Base-by-base conservation (phyloP, 2,888 invertebrate genomes). In the Pristionchus fissidentatus region DNA sequence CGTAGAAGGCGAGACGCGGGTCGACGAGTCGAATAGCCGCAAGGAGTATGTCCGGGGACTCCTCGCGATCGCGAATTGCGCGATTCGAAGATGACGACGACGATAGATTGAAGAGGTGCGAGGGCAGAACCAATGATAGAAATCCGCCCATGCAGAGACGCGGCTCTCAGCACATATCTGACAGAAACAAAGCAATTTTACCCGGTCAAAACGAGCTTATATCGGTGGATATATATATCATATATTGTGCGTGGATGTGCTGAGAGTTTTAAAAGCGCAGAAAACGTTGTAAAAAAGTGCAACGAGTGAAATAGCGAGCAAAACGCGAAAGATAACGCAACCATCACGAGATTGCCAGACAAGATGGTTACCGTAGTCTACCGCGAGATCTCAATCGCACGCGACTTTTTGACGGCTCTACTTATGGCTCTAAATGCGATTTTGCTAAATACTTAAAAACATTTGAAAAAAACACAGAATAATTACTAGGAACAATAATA, bases 41-140 rank as follows among this genome's bases (percentile, higher is more conserved):
- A 0, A 81, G 80, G 35, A 81, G 80, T 10, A 81, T 81, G 32
- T 81, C 75, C 4, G 75, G 75, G 29, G 49, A 49, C 22, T 77
- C 75, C 19, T 77, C 75, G 1, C 75, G 46, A 26, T 49, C 46
- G 4, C 49, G 49, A 49, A 77, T 46, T 5, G 75, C 13, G 26
- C 75, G 49, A 52, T 77, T 77, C n/a, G n/a, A n/a, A n/a, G n/a
- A n/a, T n/a, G n/a, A n/a, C n/a, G n/a, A n/a, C 43, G 46, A 73
- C 41, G 70, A 70, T 32, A 77, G 32, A 49, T 77, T 77, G 75
- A 77, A 77, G 29, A 77, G 22, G 15, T 46, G 32, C 46, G 22
- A 77, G 46, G 75, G 75, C 49, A 46, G 49, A 52, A 77, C 75
- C 22, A 77, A 32, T 41, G 75, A 77, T 8, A 77, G 75, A 52